Evolutionary conservation across 2,888 invertebrate species (phyloP), one percentile per base, ranked within the genome.

Genomic region (Erannis defoliaria): DNA sequence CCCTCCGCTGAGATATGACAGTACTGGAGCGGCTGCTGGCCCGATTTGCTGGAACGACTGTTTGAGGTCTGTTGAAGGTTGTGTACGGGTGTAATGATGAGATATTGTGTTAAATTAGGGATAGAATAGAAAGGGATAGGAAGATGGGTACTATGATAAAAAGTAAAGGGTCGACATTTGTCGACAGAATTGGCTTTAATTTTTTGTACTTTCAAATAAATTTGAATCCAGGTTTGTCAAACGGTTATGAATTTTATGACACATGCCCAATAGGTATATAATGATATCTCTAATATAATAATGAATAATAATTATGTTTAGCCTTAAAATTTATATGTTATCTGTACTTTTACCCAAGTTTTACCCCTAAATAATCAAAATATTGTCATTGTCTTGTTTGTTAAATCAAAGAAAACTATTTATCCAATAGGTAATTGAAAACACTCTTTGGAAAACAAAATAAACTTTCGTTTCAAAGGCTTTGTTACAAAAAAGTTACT

Each of bases 61-160:
- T 66, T 66, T 66, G 60, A 54, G 66, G 64, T 54, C 58, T 62
- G 60, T 61, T 66, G 54, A 49, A 62, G 64, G 64, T 59, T 48
- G 26, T 21, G 40, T 43, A 14, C 1, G 6, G 35, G 16, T 8
- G 51, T 18, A 38, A 53, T 37, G 37, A 19, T 40, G 53, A 43
- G 43, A 45, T 53, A 46, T 65, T 60, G 59, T 56, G 51, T 48
- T 42, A 50, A 62, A 45, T 16, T 14, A 5, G 1, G 42, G 21
- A 6, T 42, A n/a, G 19, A n/a, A 2, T 19, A 10, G 38, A 42
- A 21, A 42, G 42, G 10, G 21, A 42, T 42, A 18, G n/a, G n/a
- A 5, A 2, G 21, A 42, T 42, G 5, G 42, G 10, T 12, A 19
- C 19, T 5, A 3, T 18, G 1, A 14, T 16, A 8, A 5, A 18